These are phyloP conservation scores for Trachelus troglodyta DNA, from an alignment of 2,888 invertebrate species.

Conservation along the genomic window DNA sequence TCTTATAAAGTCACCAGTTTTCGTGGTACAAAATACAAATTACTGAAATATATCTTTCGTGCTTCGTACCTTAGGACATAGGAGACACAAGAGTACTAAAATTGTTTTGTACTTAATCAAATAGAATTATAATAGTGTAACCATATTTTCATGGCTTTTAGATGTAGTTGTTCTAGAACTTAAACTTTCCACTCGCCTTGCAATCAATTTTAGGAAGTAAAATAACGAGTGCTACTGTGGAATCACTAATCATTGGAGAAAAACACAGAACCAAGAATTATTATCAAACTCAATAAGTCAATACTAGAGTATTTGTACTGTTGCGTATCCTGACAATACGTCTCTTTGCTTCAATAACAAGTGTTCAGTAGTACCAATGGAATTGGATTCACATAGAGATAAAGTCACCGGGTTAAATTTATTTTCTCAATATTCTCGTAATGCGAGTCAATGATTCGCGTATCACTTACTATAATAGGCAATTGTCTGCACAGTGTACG, in stretches of 20 bases:
- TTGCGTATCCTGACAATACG: neutral
- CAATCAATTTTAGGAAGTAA: conserved; percentile 1
- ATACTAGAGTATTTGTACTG: neutral
- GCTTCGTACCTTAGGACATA: conserved; percentile 53
- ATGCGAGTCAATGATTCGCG: neutral
- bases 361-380: neutral
- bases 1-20: conserved; percentile 23
- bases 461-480: neutral
- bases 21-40: conserved; percentile 43
- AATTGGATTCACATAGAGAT: neutral
- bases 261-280: neutral
- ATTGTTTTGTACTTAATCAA: conserved; percentile 64
- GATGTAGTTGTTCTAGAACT: conserved; percentile 24
- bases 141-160: conserved; percentile 22
- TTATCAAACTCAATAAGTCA: neutral
- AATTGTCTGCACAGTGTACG: neutral
- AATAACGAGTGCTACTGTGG: neutral
- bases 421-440: neutral
- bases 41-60: conserved; percentile 41
- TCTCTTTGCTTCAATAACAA: neutral
- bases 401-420: neutral
- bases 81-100: conserved; percentile 42
- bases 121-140: conserved; percentile 28
- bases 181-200: conserved; percentile 30
- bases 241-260: neutral